These are phyloP conservation scores for Dinothrombium tinctorium DNA, from an alignment of 1,140 invertebrate genomes.

Conservation along the genomic window DNA sequence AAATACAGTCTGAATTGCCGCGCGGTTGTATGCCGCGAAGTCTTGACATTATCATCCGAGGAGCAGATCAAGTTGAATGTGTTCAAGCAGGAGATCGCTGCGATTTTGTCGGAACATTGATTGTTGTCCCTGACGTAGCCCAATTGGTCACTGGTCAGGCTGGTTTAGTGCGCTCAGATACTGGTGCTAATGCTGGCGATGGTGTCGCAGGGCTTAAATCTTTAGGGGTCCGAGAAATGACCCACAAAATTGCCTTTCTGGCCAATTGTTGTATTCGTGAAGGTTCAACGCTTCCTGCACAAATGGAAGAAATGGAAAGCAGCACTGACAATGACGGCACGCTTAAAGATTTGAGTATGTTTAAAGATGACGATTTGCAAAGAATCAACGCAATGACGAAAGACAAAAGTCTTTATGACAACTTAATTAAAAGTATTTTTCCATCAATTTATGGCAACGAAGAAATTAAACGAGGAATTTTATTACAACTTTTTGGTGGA, in stretches of 20 bases:
- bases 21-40: constrained; percentile 84
- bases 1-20: constrained; percentile 89
- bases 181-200: constrained; percentile 30
- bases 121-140: constrained; percentile 89
- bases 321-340: background rate
- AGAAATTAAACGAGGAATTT: constrained; percentile 80
- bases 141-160: constrained; percentile 19
- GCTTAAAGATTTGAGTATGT: constrained; percentile 22
- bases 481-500: constrained; percentile 92
- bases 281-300: background rate
- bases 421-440: constrained; percentile 77
- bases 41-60: constrained; percentile 76
- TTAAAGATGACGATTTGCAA: constrained; percentile 70
- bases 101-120: constrained; percentile 88
- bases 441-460: constrained; percentile 95
- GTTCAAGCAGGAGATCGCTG: constrained; percentile 77
- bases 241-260: constrained; percentile 83
- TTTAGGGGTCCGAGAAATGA: constrained; percentile 80
- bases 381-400: constrained; percentile 90
- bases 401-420: constrained; percentile 74
- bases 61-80: constrained; percentile 77
- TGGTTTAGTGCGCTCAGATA: constrained; percentile 8
- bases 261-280: constrained; percentile 40
- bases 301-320: constrained; percentile 6
- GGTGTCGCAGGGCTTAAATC: constrained; percentile 77